Conservation (phyloP, 1,140 invertebrate species). For the Chrysomallon squamiferum region DNA sequence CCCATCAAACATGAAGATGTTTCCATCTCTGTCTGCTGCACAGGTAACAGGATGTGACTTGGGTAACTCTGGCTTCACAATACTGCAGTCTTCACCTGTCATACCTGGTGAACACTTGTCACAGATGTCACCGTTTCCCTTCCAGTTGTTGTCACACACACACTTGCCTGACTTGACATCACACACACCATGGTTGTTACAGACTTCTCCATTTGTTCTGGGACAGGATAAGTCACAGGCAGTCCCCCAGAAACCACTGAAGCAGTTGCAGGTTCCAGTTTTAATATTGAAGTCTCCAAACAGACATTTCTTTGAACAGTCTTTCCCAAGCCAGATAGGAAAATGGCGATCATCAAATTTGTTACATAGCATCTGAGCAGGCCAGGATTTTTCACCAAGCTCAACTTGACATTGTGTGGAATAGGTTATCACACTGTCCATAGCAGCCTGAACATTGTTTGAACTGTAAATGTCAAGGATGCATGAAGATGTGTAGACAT, state of each 20-base stretch:
- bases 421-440: constrained; percentile 22
- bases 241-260: constrained; percentile 28
- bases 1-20: constrained; percentile 20
- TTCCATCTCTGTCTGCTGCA: constrained; percentile 1
- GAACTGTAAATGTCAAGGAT: constrained; percentile 3
- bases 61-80: constrained; percentile 11
- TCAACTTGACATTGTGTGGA: constrained; percentile 19
- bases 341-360: too few relatives aligned
- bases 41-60: constrained; percentile 8
- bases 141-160: constrained; percentile 27
- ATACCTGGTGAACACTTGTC: constrained; percentile 23
- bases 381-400: not conserved
- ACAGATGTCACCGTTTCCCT: constrained; percentile 28
- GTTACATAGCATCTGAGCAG: constrained; percentile 21
- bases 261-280: constrained; percentile 22
- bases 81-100: constrained; percentile 27
- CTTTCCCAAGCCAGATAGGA: too few relatives aligned
- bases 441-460: constrained; percentile 2
- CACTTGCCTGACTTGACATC: constrained; percentile 19
- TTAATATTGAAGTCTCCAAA: constrained; percentile 3
- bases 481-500: constrained; percentile 3
- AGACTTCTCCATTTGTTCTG: constrained; percentile 16
- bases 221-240: constrained; percentile 30
- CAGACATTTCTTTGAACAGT: too few relatives aligned
- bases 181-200: constrained; percentile 33